A percentile compares a stretch with the other conserved stretches of the same genome.
Evolutionary conservation across 1,140 invertebrate genomes (phyloP).

Genomic region (Grapholita molesta): DNA sequence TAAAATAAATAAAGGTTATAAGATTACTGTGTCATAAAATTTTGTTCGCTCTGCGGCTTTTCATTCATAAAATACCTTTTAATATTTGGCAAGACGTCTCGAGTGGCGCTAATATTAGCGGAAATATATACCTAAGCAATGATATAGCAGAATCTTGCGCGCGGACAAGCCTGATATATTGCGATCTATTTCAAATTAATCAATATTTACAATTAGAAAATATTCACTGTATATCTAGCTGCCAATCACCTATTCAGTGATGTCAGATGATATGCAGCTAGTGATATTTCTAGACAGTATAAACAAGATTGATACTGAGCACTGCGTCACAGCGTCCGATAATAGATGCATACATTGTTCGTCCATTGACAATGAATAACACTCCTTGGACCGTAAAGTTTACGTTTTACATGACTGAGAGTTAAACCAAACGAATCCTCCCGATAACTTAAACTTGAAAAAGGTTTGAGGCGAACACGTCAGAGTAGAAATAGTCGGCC

Average conservation of each 20-base stretch:
- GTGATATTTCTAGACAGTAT: neutral
- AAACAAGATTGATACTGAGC: neutral
- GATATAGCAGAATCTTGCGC: neutral
- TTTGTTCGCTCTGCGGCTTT: no score
- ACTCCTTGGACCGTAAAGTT: neutral
- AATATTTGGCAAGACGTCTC: neutral
- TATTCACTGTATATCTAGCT: neutral
- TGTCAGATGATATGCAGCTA: neutral
- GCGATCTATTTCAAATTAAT: neutral
- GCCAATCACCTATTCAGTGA: neutral
- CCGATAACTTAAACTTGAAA: no score
- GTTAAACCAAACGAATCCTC: neutral
- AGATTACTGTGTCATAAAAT: no score
- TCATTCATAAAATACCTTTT: neutral
- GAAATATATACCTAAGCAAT: no score
- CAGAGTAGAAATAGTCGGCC: no score
- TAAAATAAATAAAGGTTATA: no score
- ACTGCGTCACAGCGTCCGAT: neutral
- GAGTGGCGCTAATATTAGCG: neutral
- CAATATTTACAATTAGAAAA: neutral
- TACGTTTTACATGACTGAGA: neutral
- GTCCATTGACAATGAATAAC: neutral
- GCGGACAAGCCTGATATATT: neutral
- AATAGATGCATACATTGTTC: neutral
- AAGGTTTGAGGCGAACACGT: no score